These are phyloP conservation scores for Oreonectes daqikongensis DNA, from an alignment of 2,797 vertebrate genomes.

Conservation along the genomic window DNA sequence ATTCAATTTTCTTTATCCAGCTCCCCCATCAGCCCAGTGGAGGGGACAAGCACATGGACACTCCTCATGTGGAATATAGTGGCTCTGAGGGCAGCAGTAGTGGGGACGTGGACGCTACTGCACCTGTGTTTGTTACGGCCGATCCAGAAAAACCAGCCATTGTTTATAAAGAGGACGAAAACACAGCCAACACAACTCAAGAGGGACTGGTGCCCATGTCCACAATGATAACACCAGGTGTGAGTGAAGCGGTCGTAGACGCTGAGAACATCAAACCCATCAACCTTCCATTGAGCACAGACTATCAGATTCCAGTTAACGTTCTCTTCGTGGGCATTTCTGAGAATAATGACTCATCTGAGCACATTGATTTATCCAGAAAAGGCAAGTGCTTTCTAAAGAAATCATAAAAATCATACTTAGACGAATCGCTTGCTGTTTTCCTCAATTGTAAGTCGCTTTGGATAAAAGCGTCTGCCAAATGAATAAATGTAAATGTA, in stretches of 20 bases:
- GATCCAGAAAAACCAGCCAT: constrained; percentile 57
- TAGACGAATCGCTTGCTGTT: too few relatives aligned
- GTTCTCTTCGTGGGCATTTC: constrained; percentile 81
- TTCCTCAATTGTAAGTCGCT: too few relatives aligned
- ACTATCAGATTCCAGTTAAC: constrained; percentile 60
- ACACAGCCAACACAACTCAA: constrained; percentile 59
- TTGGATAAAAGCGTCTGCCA: too few relatives aligned
- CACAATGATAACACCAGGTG: constrained; percentile 44
- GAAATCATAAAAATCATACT: too few relatives aligned
- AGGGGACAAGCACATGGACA: constrained; percentile 52
- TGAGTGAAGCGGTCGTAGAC: neutral
- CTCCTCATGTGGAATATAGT: constrained; percentile 40
- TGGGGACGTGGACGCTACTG: constrained; percentile 1
- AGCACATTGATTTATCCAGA: neutral
- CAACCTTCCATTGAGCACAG: constrained; percentile 60
- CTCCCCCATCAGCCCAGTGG: constrained; percentile 59
- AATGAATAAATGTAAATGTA: too few relatives aligned
- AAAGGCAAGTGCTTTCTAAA: neutral
- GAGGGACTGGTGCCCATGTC: constrained; percentile 72
- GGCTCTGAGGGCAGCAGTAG: constrained; percentile 42
- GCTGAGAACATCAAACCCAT: neutral
- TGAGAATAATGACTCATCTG: constrained; percentile 73
- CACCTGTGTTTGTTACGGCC: neutral
- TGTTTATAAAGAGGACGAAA: constrained; percentile 71
- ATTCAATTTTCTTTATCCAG: constrained; percentile 11